Base-by-base conservation (phyloP, 2,113 vertebrate species). In the Scytalopus superciliaris region DNA sequence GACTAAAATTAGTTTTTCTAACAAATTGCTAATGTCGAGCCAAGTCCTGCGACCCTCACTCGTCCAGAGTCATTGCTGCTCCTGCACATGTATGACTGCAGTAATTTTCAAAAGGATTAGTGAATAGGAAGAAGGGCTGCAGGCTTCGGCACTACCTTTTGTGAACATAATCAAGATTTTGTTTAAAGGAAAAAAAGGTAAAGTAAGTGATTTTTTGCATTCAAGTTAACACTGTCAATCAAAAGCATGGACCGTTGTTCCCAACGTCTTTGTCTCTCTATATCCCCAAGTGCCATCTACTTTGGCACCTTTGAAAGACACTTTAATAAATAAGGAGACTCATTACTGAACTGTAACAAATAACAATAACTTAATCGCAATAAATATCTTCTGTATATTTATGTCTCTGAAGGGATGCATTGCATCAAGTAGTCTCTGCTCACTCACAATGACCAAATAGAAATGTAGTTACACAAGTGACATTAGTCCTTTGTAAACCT, bases 361-460 rank as follows among this genome's bases (percentile, higher is more conserved):
- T 99, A 99, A 99, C 95, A 99, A 99, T 99, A 99, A 99, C 98
- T 99, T 99, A 98, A 98, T 99, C 97, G 99, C 97, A 99, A 99
- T 99, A 99, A 99, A 99, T 99, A 99, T 98, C 98, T 98, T 98
- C 98, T 98, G 98, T 98, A 98, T 98, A 98, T 97, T 98, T 98
- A 98, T 97, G 98, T 98, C 98, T 99, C 98, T 98, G 98, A 98
- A 98, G 67, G 97, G 98, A 99, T 98, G 98, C 98, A 98, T 98
- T 98, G 98, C 98, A 98, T 98, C 98, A 97, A 97, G 97, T 98
- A 98, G 97, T 98, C 98, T 98, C 97, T 98, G 97, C 97, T 97
- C 97, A 97, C 97, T 96, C 97, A 96, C 87, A 87, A 97, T 94
- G 98, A 98, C 97, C 98, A 98, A 89, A 96, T 93, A 98, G 96